Evolutionary conservation across 2,888 invertebrate genomes (phyloP), one percentile per base, ranked within the genome.

Genomic region (Aleiodes alternator): DNA sequence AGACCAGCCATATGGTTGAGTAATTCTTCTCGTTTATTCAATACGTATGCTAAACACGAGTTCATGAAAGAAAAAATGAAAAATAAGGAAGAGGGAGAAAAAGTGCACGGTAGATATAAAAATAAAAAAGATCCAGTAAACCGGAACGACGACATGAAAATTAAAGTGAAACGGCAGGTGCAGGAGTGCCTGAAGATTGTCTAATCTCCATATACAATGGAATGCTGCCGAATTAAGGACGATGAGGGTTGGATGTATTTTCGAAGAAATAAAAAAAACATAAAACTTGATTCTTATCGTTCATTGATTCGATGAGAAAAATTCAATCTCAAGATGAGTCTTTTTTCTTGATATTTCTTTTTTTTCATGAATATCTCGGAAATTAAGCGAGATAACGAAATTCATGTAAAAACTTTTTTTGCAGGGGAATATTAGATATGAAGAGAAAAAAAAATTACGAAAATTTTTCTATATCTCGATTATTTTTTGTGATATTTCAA

Each of bases 141-240:
- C 76, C 72, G 69, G 74, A 72, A 75, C 69, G 57, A 56, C 29
- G 69, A 71, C 53, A 70, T 73, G 29, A 75, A 73, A 73, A 73
- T 73, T 73, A 76, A 77, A 69, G 34, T 59, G 12, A 56, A 5
- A 16, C 70, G 70, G 70, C 70, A 70, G 70, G 64, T 72, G 75
- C 75, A 71, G 50, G 69, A 43, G 43, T 69, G 61, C 66, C 71
- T 59, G n/a, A 77, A 77, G 77, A 75, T 76, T 72, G 76, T 76
- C 73, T 70, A 71, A 76, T 74, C 57, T 57, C 12, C 71, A 57
- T 51, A 84, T 84, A 81, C 81, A 68, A 76, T 79, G 85, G 85
- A 85, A 86, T 85, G 85, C 78, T 81, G 84, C 82, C 84, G 83
- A 85, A 85, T 84, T 85, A 82, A 84, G 55, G 51, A 55, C 57